Base-by-base conservation (phyloP, 2,888 invertebrate species). In the Aproaerema taeniolella region DNA sequence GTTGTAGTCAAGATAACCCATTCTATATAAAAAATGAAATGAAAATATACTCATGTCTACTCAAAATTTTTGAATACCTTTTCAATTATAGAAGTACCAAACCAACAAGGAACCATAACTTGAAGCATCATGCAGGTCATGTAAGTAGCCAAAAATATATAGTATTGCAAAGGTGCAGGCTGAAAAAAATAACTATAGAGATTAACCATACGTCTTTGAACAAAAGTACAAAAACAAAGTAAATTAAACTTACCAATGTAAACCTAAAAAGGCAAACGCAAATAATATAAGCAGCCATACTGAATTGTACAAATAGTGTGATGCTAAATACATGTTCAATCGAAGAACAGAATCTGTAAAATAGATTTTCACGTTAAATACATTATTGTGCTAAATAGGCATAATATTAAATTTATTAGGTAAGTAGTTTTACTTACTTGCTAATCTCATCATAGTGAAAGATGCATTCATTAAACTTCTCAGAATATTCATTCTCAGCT, bases 201-300 rank as follows among this genome's bases (percentile, higher is more conserved):
- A 20, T 20, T 8, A 20, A 20, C 4, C 8, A 20, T 20, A 20
- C 4, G 4, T 20, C 8, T 6, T 20, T 20, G n/a, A 26, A n/a
- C 26, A 26, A 26, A n/a, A 26, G 26, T n/a, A n/a, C n/a, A 8
- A 6, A 20, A 20, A 8, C 20, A 20, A 20, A 20, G 20, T 20
- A 4, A 20, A 20, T 20, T 20, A 16, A 15, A 50, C 64, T 65
- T 54, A 79, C 81, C 63, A 76, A 44, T 3, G 74, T 78, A 47
- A 79, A 77, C 48, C 76, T 61, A 46, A 72, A 70, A 4, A 78
- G 55, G 24, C 72, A 72, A 37, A 75, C 62, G 44, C 81, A 81
- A 43, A 80, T 69, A 10, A 75, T 62, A 39, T 62, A 65, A 1
- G 78, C 74, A 1, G 73, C 64, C 54, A 73, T 53, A 34, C 67